Conservation (phyloP, 2,113 vertebrate species). For the Gallinago paraguaiae region DNA sequence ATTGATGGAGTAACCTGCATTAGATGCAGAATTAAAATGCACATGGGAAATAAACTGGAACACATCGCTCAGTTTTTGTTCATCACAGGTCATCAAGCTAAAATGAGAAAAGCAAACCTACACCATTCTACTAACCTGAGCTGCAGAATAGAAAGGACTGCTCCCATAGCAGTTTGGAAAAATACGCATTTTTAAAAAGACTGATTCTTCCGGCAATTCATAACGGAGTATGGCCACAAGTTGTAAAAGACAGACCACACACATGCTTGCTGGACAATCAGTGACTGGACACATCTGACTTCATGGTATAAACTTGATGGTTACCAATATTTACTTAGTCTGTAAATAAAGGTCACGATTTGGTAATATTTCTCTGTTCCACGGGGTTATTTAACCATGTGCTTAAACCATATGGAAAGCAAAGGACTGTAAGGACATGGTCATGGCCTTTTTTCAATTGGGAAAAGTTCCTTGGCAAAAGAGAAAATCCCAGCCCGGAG, state of each 20-base stretch:
- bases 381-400: background rate
- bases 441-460: background rate
- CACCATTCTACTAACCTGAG: conserved; percentile 10
- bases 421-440: background rate
- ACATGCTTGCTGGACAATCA: background rate
- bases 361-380: background rate
- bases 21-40: conserved; percentile 49
- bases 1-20: conserved; percentile 5
- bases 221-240: background rate
- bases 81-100: conserved; percentile 25
- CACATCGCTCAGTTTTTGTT: background rate
- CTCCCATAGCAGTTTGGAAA: conserved; percentile 35
- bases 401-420: background rate
- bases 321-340: background rate
- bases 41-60: conserved; percentile 43
- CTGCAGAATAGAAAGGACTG: conserved; percentile 21
- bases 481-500: background rate
- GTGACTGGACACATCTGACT: background rate
- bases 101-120: conserved; percentile 58
- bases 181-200: background rate
- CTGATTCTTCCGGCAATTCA: background rate
- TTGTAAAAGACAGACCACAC: background rate
- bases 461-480: background rate
- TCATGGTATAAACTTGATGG: background rate
- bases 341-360: background rate